Base-by-base conservation (phyloP, 1,140 invertebrate species). In the Dufourea novaeangliae region DNA sequence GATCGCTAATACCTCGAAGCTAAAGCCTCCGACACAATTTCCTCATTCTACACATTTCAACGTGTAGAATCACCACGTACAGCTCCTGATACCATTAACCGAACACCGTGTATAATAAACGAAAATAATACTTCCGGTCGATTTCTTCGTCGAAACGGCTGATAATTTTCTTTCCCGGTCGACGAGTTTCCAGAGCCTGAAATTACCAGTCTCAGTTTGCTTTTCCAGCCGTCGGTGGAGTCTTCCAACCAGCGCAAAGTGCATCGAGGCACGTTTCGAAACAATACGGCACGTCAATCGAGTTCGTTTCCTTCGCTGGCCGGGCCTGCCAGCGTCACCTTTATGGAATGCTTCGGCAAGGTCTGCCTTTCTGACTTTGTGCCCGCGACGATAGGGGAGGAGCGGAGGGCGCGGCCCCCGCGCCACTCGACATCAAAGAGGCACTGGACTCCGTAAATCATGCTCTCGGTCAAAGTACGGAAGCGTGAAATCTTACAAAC, bases 321-420 rank as follows among this genome's bases (percentile, higher is more conserved):
- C 73, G 22, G 29, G 64, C 44, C 44, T 20, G 52, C 56, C 73
- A n/a, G 72, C 86, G 86, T 89, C 88, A 89, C 83, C 86, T 80
- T 52, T 70, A 41, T 82, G 86, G 88, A 89, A 89, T 89, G 85
- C 80, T 66, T 52, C 79, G 83, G 57, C 85, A 80, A 88, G 86
- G 84, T 86, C 85, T 64, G 84, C 76, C 86, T 88, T 79, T 81
- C 76, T 70, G 83, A 85, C 63, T 61, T 69, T 64, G 59, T 29
- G 72, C 41, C 52, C 44, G 14, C 44, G 63, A 41, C 56, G 41
- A 56, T 34, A 73, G 29, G 37, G 34, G 12, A 6, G 8, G 20
- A n/a, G 44, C 14, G 20, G 34, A 17, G 12, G 14, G 5, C 54
- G n/a, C 2, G n/a, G 1, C 11, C 1, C 5, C 44, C 56, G 56